Evolutionary conservation across 2,888 invertebrate genomes (phyloP), one percentile per base, ranked within the genome.

Genomic region (Lasius platythorax): DNA sequence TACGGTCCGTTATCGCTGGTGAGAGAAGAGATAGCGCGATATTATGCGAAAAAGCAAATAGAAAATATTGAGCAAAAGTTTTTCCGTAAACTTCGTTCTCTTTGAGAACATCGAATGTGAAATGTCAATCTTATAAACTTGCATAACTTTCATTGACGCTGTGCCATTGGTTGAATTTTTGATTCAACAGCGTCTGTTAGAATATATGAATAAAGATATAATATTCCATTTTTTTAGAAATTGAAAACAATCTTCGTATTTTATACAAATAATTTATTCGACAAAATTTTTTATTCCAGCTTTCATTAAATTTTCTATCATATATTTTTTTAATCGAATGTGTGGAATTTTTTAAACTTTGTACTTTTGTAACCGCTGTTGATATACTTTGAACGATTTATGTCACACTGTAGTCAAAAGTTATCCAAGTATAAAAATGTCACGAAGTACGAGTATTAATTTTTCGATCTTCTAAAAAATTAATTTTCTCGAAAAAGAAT

Each of bases 251-350:
- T 43, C 1, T 46, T 23, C 3, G 30, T 23, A 43, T 46, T 30
- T 74, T 30, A 61, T 12, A 30, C 2, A 4, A 61, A 30, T n/a
- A 43, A 3, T n/a, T 37, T 11, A n/a, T 30, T 50, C 4, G 33
- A 0, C 3, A 28, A 28, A n/a, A 46, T 4, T 33, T 72, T 12
- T 43, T 66, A 58, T 58, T 50, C 3, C n/a, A 8, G 18, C 2
- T 23, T 33, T 64, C 1, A 66, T 15, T 43, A 15, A 30, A 63
- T 30, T 23, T 37, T 63, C 8, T 33, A n/a, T 43, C 43, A n/a
- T 30, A 53, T 53, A 53, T 75, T 43, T 50, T 33, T 67, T n/a
- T 18, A 73, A 43, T n/a, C 18, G n/a, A 74, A 43, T 11, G 15
- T 23, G 23, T 23, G 33, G 11, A 30, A 37, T 67, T 46, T 3